Base-by-base conservation (phyloP, 1,140 invertebrate species). In the Camponotus vicinus region DNA sequence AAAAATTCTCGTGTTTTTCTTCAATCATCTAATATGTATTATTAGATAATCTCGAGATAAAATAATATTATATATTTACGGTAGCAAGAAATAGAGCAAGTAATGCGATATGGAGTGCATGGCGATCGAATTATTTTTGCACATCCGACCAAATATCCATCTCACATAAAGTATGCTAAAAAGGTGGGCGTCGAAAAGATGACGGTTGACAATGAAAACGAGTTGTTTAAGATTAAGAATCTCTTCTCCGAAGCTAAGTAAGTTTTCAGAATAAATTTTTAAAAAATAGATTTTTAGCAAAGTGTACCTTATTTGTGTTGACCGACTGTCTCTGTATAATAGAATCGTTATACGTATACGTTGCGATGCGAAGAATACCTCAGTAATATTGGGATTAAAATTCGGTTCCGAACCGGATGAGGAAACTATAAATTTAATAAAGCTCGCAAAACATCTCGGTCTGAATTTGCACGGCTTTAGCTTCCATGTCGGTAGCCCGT, bases 201-300 rank as follows among this genome's bases (percentile, higher is more conserved):
- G 97, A 99, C 99, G 0, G 99, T 99, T 94, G 99, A 99, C 95
- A 99, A 97, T 92, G 98, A 98, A 94, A 97, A 96, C 61, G 99
- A 99, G 95, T 96, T 99, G 8, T 94, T 97, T 88, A 99, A 99
- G 95, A 97, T 99, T 87, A 98, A 98, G 92, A 95, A 97, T 87
- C 92, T 97, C 66, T 98, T 97, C 95, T 98, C 98, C 40, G 95
- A 97, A 75, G 98, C 99, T 27, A 97, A 97, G 97, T 98, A 95
- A 96, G 92, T 93, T 13, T 4, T n/a, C n/a, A 0, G 21, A 13
- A 13, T 45, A 18, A 1, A 3, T 52, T 52, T 52, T 18, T 13
- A 45, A 45, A 7, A 9, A 61, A 55, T 18, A 0, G 0, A 0
- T 11, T 52, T 0, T 52, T 57, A 15, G 34, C 18, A n/a, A 32